Percentiles rank a stretch among this genome's conserved stretches.
phyloP scores from a whole-genome alignment of 2,888 invertebrate species.

The Pyrocoelia pectoralis region DNA sequence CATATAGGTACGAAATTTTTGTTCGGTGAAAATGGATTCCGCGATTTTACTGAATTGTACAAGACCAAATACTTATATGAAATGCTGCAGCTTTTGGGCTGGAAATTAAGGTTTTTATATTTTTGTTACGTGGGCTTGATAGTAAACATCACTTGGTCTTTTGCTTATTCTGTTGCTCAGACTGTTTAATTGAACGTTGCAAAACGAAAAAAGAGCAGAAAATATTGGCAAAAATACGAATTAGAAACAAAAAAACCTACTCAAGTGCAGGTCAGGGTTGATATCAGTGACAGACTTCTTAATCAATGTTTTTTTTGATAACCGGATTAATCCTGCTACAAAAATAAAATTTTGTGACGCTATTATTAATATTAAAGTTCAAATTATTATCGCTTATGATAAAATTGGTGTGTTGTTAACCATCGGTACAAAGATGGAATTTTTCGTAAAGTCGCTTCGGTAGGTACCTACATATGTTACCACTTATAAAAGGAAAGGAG shows the following conservation, averaged over 20 bases:
- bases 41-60: too few relatives aligned
- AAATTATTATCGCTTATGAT: background rate
- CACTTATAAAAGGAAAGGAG: constrained; percentile 46
- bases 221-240: too few relatives aligned
- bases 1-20: too few relatives aligned
- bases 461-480: constrained; percentile 39
- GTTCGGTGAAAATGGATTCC: too few relatives aligned
- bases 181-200: too few relatives aligned
- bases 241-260: constrained; percentile 23
- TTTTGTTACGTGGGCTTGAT: too few relatives aligned
- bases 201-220: too few relatives aligned
- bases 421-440: background rate
- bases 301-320: constrained; percentile 38
- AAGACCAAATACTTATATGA: too few relatives aligned
- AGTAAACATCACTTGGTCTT: too few relatives aligned
- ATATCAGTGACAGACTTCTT: constrained; percentile 32
- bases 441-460: background rate
- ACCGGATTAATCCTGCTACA: constrained; percentile 26
- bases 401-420: background rate
- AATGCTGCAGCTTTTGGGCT: too few relatives aligned
- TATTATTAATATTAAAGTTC: constrained; percentile 25
- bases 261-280: constrained; percentile 34
- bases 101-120: too few relatives aligned
- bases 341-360: constrained; percentile 28
- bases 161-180: too few relatives aligned